Evolutionary conservation across 2,113 vertebrate species (phyloP), one percentile per base, ranked within the genome.

Genomic region (Hemibagrus wyckioides): DNA sequence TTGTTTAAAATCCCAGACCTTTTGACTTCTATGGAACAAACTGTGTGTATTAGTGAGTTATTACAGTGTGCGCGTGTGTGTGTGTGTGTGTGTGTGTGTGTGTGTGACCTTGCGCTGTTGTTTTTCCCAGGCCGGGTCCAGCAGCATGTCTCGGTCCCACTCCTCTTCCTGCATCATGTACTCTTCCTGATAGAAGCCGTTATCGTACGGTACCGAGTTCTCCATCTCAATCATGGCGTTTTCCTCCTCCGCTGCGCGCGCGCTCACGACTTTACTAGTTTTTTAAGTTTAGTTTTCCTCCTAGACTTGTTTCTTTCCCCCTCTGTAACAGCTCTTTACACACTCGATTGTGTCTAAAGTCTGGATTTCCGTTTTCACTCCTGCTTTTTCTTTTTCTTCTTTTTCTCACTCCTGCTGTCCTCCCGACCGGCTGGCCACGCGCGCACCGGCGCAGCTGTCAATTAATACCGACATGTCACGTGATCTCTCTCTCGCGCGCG

Each of bases 51-150:
- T n/a, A n/a, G n/a, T n/a, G n/a, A n/a, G n/a, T n/a, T n/a, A n/a
- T n/a, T n/a, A n/a, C n/a, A n/a, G 65, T 15, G 65, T 67, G 65
- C 17, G 65, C 33, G 65, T 65, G 81, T 39, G 36, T 44, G 57
- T 61, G 30, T 14, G 30, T 13, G 23, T 28, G 25, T 44, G 41
- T 30, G 63, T 39, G 44, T 44, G 56, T 50, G 56, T 11, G 14
- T 28, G 30, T 90, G 92, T 86, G 89, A 96, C 96, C 93, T 96
- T 96, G 84, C 96, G 93, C 90, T 96, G 96, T 90, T 96, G 96
- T 86, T 96, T 95, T 65, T 96, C 96, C 96, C 96, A 96, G 65
- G 96, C 96, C 0, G 96, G 96, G 91, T 96, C 96, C 90, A 96
- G 92, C 36, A 96, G 89, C 92, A 96, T 93, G 92, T 96, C 96